Evolutionary conservation across 2,888 invertebrate genomes (phyloP).

Genomic region (Aleiodes alternator): DNA sequence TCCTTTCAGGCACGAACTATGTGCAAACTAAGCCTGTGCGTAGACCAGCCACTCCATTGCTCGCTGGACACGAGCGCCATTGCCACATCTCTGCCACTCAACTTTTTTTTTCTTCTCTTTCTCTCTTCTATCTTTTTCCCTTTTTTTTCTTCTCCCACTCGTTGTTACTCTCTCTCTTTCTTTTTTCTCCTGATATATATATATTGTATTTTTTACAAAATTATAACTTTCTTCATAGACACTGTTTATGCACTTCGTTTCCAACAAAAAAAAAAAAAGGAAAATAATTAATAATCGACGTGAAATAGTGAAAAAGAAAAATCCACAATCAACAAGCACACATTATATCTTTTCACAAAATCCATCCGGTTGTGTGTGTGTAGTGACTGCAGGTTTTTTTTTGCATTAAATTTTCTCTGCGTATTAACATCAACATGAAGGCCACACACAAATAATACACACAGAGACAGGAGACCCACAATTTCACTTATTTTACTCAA

Average conservation of each 20-base stretch:
- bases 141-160: slow-evolving; percentile 37
- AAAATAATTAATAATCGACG: background rate
- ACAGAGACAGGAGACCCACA: too few species aligned
- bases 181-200: slow-evolving; percentile 4
- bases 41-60: slow-evolving; percentile 59
- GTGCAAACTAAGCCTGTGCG: slow-evolving; percentile 53
- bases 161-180: slow-evolving; percentile 30
- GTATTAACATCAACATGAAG: background rate
- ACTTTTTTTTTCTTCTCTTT: slow-evolving; percentile 43
- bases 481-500: background rate
- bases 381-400: background rate
- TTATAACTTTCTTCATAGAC: background rate
- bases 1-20: slow-evolving; percentile 62
- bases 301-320: background rate
- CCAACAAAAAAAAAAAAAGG: background rate
- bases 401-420: background rate
- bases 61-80: slow-evolving; percentile 66
- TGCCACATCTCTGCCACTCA: slow-evolving; percentile 64
- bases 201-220: background rate
- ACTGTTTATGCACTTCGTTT: background rate
- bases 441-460: too few species aligned
- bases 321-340: slow-evolving; percentile 40
- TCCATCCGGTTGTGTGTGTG: slow-evolving; percentile 4
- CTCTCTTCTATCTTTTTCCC: slow-evolving; percentile 42
- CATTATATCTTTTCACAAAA: slow-evolving; percentile 18